A percentile compares a stretch with the other conserved stretches of the same genome.
phyloP scores from a whole-genome alignment of 2,888 invertebrate genomes.

The Chymomyza fuscimana region DNA sequence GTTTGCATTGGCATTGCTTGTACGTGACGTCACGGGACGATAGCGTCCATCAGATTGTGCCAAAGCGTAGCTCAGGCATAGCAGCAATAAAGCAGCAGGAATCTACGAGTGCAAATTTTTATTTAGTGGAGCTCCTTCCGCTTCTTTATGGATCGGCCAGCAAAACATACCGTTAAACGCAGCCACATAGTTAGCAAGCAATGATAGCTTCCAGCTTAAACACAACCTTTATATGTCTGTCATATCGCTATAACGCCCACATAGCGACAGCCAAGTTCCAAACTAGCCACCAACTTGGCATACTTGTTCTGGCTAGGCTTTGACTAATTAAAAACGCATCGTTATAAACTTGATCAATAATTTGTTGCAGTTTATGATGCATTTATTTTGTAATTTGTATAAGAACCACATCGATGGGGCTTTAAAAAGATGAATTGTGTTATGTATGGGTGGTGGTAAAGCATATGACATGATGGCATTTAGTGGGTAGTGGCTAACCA shows the following conservation, averaged over 20 bases:
- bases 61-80: constrained; percentile 40
- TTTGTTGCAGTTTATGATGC: constrained; percentile 50
- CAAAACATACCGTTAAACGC: constrained; percentile 55
- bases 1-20: not conserved
- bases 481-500: not conserved
- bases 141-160: not conserved
- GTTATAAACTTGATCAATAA: constrained; percentile 63
- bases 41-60: constrained; percentile 80
- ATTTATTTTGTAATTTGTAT: constrained; percentile 55
- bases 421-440: constrained; percentile 40
- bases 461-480: constrained; percentile 35
- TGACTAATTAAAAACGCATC: constrained; percentile 33
- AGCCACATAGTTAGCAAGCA: constrained; percentile 54
- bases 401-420: constrained; percentile 10
- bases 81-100: constrained; percentile 21
- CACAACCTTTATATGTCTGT: constrained; percentile 56
- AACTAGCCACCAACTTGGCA: constrained; percentile 33
- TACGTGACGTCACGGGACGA: constrained; percentile 46
- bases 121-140: not conserved
- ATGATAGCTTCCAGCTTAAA: constrained; percentile 41
- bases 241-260: constrained; percentile 46
- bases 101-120: constrained; percentile 31
- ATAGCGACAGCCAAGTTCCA: not conserved
- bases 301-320: constrained; percentile 20
- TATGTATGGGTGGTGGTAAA: constrained; percentile 22